Base-by-base conservation (phyloP, 2,797 vertebrate genomes). In the Jordanella pulchra region DNA sequence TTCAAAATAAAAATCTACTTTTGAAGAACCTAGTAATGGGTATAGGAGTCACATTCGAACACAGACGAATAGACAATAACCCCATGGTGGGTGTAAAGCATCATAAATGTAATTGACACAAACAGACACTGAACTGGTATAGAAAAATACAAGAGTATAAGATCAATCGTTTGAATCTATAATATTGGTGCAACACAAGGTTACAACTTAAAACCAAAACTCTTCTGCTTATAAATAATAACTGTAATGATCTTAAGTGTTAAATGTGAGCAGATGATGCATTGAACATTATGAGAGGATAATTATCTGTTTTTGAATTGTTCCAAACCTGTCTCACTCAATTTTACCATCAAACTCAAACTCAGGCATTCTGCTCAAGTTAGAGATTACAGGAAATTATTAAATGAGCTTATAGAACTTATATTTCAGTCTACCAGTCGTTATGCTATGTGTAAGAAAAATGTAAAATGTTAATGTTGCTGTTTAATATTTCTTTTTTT, bases 1-100 rank as follows among this genome's bases (percentile, higher is more conserved):
- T 71, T 65, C 28, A 50, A 65, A 27, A 53, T 48, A n/a, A 75
- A 78, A 69, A 65, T 63, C 32, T 53, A 17, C 18, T 39, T 82
- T 73, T 70, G 27, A 44, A 72, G 77, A 42, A 63, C 14, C 35
- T n/a, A 42, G 13, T 67, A 66, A 21, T 30, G 15, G 9, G 15
- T 4, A 14, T 23, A 72, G 71, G 61, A 65, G 28, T 35, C 47
- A 66, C 30, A 64, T 47, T 47, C 45, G 15, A 15, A 39, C 56
- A 60, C 60, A 74, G 23, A 10, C 21, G 4, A 32, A 60, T 28
- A 18, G 6, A 48, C 47, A 18, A 48, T 18, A 48, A 48, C 47
- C 47, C 18, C 47, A 48, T 39, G 35, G 35, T 39, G 35, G 6
- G 42, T 39, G 13, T 25, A n/a, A 53, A 51, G 17, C 1, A 17